phyloP scores from a whole-genome alignment of 2,888 invertebrate genomes.

The Saturnia pavonia region DNA sequence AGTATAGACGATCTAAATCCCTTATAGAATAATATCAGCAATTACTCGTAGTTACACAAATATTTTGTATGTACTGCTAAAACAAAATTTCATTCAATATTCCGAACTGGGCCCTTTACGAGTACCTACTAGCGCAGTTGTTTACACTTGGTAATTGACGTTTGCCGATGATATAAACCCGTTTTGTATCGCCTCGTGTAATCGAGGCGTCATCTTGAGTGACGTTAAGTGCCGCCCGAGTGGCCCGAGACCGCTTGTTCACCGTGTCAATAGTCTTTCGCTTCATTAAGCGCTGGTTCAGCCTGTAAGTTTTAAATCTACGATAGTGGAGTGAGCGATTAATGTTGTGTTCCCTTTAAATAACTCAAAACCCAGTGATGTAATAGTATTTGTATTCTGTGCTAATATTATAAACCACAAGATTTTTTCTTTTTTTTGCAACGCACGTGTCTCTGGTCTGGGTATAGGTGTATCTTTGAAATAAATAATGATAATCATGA shows the following conservation, averaged over 20 bases:
- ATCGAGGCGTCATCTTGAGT: constrained; percentile 52
- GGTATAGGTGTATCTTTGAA: too few species aligned
- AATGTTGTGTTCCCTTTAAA: constrained; percentile 17
- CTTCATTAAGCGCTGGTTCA: constrained; percentile 40
- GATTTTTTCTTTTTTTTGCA: neutral
- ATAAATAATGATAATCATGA: neutral
- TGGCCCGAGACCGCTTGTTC: constrained; percentile 37
- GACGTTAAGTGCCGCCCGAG: constrained; percentile 38
- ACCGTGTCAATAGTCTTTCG: constrained; percentile 40
- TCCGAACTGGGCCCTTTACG: constrained; percentile 20
- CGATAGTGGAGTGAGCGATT: constrained; percentile 13
- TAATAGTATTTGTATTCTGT: too few species aligned
- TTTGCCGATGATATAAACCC: constrained; percentile 50
- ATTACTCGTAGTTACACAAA: neutral
- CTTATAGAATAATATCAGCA: neutral
- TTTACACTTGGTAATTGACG: constrained; percentile 56
- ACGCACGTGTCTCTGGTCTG: too few species aligned
- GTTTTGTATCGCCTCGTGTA: constrained; percentile 43
- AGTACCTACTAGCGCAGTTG: constrained; percentile 40
- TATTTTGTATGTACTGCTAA: neutral
- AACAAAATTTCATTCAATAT: constrained; percentile 37
- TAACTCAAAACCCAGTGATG: neutral
- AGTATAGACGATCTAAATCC: neutral
- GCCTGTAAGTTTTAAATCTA: constrained; percentile 30
- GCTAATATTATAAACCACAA: too few species aligned